Evolutionary conservation across 2,888 invertebrate species (phyloP).

Genomic region (Alsophila aescularia): DNA sequence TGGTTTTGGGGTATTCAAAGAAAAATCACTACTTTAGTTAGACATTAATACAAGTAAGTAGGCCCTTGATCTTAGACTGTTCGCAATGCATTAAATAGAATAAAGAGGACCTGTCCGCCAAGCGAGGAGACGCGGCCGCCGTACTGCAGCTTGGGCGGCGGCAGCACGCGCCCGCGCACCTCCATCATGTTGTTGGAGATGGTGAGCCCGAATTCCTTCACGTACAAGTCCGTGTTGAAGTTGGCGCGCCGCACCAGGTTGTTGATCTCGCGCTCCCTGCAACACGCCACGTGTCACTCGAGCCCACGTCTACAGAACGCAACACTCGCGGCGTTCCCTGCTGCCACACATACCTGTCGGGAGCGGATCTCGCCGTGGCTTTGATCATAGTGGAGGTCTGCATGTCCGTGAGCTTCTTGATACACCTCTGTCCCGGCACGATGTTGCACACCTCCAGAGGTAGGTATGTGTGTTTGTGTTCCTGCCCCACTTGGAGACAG

Average conservation of each 20-base stretch:
- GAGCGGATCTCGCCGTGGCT: constrained; percentile 99
- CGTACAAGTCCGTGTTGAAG: constrained; percentile 99
- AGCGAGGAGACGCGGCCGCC: constrained; percentile 97
- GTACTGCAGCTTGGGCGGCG: constrained; percentile 99
- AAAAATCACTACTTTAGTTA: no score
- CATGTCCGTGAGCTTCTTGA: constrained; percentile 99
- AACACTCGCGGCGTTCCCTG: not conserved
- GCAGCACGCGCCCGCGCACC: constrained; percentile 98
- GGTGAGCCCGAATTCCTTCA: constrained; percentile 99
- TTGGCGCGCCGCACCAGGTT: constrained; percentile 98
- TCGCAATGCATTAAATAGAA: not conserved
- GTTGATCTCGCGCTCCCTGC: constrained; percentile 98
- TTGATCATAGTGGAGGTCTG: constrained; percentile 99
- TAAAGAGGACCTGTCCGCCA: constrained; percentile 88
- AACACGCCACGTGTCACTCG: no score
- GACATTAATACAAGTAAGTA: no score
- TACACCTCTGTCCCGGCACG: constrained; percentile 99
- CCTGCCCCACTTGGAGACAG: constrained; percentile 99
- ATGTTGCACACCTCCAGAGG: constrained; percentile 99
- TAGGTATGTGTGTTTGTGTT: constrained; percentile 99
- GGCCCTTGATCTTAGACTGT: no score
- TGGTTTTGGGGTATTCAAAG: no score
- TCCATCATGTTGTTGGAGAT: constrained; percentile 99
- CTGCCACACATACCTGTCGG: constrained; percentile 82
- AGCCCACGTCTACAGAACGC: no score